Evolutionary conservation across 2,113 vertebrate genomes (phyloP).

Genomic region (Thymallus thymallus): DNA sequence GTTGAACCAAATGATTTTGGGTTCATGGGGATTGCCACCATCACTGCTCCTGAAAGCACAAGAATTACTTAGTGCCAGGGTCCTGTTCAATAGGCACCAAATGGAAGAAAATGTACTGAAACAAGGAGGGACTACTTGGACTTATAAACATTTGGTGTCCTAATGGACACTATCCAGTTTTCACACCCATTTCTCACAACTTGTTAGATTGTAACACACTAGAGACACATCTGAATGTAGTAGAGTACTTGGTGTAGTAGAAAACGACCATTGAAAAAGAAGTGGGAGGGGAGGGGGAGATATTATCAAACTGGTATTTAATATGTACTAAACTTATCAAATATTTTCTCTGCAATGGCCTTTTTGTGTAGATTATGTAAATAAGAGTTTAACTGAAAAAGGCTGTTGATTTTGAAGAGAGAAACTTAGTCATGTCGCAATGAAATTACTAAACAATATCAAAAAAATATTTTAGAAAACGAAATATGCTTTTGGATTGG

Average conservation of each 20-base stretch:
- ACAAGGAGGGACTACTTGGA: no score
- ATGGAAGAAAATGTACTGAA: no score
- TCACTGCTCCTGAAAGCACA: background rate
- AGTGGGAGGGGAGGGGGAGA: no score
- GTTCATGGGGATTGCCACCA: background rate
- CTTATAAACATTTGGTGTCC: no score
- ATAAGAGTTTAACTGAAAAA: slow-evolving; percentile 59
- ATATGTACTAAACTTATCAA: slow-evolving; percentile 32
- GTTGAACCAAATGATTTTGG: background rate
- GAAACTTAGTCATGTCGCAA: slow-evolving; percentile 51
- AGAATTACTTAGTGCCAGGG: background rate
- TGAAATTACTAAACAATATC: slow-evolving; percentile 52
- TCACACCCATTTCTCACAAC: background rate
- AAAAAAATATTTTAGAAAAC: slow-evolving; percentile 45
- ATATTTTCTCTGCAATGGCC: slow-evolving; percentile 61
- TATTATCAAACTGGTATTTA: background rate
- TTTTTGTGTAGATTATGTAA: slow-evolving; percentile 60
- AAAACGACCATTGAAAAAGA: background rate
- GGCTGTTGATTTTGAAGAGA: slow-evolving; percentile 41
- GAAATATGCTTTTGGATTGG: slow-evolving; percentile 45
- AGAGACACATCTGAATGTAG: slow-evolving; percentile 86
- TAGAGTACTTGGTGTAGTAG: slow-evolving; percentile 51
- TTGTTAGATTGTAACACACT: slow-evolving; percentile 74
- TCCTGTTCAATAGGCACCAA: no score
- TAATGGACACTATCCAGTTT: background rate